Evolutionary conservation across 2,113 vertebrate genomes (phyloP).

Genomic region (Xerus inauris): DNA sequence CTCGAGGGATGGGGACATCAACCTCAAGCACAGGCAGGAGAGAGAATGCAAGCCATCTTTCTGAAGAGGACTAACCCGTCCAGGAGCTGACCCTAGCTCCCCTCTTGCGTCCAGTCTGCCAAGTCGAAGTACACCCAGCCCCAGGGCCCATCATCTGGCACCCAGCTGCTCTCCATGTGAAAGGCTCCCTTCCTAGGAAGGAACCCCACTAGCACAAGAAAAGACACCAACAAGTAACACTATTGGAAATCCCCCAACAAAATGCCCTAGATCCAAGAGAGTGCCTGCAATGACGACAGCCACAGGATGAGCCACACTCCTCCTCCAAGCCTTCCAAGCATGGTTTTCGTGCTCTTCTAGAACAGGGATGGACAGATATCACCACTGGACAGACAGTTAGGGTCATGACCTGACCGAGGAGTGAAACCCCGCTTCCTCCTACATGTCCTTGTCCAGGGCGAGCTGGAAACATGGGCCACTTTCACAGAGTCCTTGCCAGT

Average conservation of each 20-base stretch:
- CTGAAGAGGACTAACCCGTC: neutral
- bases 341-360: neutral
- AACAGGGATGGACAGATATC: neutral
- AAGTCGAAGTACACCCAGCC: neutral
- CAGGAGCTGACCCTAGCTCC: neutral
- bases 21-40: neutral
- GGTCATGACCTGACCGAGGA: neutral
- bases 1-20: neutral
- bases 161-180: neutral
- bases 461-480: neutral
- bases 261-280: neutral
- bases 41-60: neutral
- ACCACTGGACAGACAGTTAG: neutral
- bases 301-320: neutral
- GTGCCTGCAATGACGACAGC: neutral
- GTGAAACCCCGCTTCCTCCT: neutral
- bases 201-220: neutral
- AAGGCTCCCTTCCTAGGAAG: neutral
- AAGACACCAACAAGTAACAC: neutral
- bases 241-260: neutral
- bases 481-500: neutral
- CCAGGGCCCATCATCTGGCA: neutral
- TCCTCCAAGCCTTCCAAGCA: neutral
- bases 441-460: neutral
- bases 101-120: neutral